A percentile compares a stretch with the other conserved stretches of the same genome.
These are phyloP conservation scores for Liodrosophila aerea DNA, from an alignment of 2,888 invertebrate genomes.

Conservation along the genomic window DNA sequence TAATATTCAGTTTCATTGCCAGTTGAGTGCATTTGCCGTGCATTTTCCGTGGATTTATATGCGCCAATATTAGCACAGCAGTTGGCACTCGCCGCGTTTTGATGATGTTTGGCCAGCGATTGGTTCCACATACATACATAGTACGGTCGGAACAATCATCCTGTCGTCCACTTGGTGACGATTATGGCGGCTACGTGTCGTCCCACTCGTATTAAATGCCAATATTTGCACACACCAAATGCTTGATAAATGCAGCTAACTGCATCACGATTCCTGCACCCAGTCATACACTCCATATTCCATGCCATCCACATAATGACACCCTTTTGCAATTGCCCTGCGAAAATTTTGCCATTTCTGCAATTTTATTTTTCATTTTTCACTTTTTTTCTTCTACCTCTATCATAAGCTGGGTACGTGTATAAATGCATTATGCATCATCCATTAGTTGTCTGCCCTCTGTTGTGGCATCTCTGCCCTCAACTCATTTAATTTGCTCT, in stretches of 20 bases:
- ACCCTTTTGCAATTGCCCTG: conserved; percentile 37
- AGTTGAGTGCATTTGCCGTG: conserved; percentile 63
- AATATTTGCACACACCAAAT: conserved; percentile 75
- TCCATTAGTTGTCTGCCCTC: conserved; percentile 61
- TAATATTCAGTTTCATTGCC: conserved; percentile 45
- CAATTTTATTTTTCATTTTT: conserved; percentile 53
- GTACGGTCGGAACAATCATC: background rate
- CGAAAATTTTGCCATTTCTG: conserved; percentile 29
- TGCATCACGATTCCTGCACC: conserved; percentile 32
- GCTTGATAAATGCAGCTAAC: conserved; percentile 68
- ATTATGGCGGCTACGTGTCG: conserved; percentile 63
- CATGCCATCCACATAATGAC: conserved; percentile 2
- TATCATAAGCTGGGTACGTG: conserved; percentile 24
- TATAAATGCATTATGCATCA: conserved; percentile 64
- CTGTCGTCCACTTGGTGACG: conserved; percentile 44
- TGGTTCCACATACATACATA: conserved; percentile 26
- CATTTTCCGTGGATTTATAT: conserved; percentile 66
- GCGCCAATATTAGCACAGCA: conserved; percentile 70
- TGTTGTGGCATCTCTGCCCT: conserved; percentile 9
- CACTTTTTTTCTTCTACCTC: conserved; percentile 6
- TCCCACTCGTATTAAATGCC: conserved; percentile 61
- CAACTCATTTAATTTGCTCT: conserved; percentile 57
- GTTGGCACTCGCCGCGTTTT: conserved; percentile 54
- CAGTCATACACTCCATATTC: conserved; percentile 7
- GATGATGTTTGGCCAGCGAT: conserved; percentile 73